Percentiles rank a stretch among this genome's conserved stretches.
phyloP scores from a whole-genome alignment of 2,797 vertebrate species.

The Percopsis omiscomaycus region DNA sequence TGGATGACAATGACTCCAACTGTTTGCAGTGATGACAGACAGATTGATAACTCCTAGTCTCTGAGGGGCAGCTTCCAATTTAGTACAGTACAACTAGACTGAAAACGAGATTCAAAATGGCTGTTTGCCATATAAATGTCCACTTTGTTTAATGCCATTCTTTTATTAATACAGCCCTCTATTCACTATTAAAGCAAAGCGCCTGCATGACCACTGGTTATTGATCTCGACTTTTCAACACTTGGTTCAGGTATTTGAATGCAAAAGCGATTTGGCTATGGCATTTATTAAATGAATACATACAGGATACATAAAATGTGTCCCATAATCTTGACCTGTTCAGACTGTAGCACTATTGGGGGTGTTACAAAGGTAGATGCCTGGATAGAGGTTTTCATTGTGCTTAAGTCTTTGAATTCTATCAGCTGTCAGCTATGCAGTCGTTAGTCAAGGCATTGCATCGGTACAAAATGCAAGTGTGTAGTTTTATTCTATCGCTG shows the following conservation, averaged over 20 bases:
- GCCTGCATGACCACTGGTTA: slow-evolving; percentile 44
- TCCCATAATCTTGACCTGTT: not conserved
- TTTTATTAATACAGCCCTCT: slow-evolving; percentile 13
- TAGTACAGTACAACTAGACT: slow-evolving; percentile 27
- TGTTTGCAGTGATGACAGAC: slow-evolving; percentile 47
- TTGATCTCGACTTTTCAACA: slow-evolving; percentile 32
- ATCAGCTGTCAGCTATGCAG: too few relatives aligned
- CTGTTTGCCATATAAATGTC: slow-evolving; percentile 36
- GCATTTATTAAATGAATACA: not conserved
- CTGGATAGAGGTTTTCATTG: not conserved
- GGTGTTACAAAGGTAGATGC: not conserved
- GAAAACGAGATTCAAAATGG: slow-evolving; percentile 48
- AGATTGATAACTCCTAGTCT: slow-evolving; percentile 39
- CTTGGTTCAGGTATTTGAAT: slow-evolving; percentile 15
- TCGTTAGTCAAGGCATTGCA: too few relatives aligned
- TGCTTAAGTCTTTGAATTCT: not conserved
- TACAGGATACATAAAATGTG: not conserved
- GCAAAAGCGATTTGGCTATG: not conserved
- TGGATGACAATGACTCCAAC: slow-evolving; percentile 37
- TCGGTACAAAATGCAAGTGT: not conserved
- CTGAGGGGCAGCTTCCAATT: slow-evolving; percentile 41
- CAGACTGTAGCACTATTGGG: not conserved
- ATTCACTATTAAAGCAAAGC: slow-evolving; percentile 24
- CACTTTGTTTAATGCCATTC: slow-evolving; percentile 52
- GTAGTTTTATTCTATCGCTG: not conserved